phyloP scores from a whole-genome alignment of 2,888 invertebrate species.

The Mycalesis mineus region DNA sequence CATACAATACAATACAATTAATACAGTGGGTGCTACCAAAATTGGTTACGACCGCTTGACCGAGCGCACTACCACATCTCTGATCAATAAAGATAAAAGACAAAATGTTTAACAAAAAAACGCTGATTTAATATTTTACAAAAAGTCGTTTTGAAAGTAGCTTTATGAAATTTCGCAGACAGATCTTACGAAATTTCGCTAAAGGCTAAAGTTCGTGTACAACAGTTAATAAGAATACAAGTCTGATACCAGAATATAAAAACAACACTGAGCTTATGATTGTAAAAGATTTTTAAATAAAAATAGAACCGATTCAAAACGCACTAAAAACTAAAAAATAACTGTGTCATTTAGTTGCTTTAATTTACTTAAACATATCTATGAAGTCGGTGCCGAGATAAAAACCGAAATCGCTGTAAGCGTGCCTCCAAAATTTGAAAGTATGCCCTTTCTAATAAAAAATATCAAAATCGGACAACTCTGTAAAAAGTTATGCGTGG shows the following conservation, averaged over 20 bases:
- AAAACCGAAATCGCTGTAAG: no score
- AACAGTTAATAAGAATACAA: slow-evolving; percentile 1
- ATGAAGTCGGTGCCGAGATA: no score
- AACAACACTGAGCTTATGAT: slow-evolving; percentile 6
- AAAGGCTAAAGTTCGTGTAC: slow-evolving; percentile 7
- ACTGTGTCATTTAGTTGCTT: no score
- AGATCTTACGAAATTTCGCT: slow-evolving; percentile 1
- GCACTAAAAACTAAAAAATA: no score
- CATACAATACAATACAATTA: slow-evolving; percentile 51
- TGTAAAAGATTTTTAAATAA: no score
- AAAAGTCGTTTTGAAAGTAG: slow-evolving; percentile 5
- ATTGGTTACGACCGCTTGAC: slow-evolving; percentile 40
- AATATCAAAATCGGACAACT: no score
- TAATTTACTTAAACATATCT: no score
- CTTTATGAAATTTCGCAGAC: slow-evolving; percentile 5
- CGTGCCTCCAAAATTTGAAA: no score
- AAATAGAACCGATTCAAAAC: no score
- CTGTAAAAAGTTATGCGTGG: no score
- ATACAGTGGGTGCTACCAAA: slow-evolving; percentile 62
- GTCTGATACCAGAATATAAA: no score
- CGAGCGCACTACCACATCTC: slow-evolving; percentile 4
- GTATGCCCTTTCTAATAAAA: no score
- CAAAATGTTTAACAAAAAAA: not conserved
- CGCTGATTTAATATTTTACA: not conserved
- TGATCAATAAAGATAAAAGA: slow-evolving; percentile 1